Evolutionary conservation across 2,797 vertebrate species (phyloP).

Genomic region (Petrocephalus schoutedeni): DNA sequence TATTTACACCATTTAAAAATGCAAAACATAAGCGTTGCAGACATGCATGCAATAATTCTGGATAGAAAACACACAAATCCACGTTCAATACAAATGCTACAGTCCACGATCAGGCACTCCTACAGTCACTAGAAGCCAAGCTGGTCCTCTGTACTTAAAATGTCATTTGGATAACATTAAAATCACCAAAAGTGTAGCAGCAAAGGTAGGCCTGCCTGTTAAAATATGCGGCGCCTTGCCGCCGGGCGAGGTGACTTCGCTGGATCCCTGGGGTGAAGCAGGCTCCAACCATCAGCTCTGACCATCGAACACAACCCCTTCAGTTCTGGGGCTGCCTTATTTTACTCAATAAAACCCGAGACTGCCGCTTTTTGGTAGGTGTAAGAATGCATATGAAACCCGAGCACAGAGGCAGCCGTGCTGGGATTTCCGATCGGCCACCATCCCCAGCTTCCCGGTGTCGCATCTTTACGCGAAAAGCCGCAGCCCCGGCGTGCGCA

Average conservation of each 20-base stretch:
- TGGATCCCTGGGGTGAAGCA: not conserved
- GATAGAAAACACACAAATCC: not conserved
- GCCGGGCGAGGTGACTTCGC: not conserved
- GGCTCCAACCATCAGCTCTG: not conserved
- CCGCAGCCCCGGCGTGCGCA: not conserved
- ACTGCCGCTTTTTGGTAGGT: not conserved
- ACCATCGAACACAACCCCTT: not conserved
- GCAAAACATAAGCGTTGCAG: not conserved
- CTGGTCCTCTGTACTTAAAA: not conserved
- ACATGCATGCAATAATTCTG: not conserved
- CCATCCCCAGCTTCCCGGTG: not conserved
- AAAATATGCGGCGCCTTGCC: not conserved
- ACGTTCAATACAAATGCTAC: not conserved
- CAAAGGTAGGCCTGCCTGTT: not conserved
- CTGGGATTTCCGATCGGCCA: not conserved
- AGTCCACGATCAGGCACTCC: not conserved
- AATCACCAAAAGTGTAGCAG: not conserved
- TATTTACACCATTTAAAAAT: not conserved
- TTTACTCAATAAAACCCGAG: not conserved
- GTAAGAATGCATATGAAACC: not conserved
- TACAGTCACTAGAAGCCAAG: not conserved
- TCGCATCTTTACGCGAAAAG: slow-evolving; percentile 15
- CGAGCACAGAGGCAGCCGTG: not conserved
- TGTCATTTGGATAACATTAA: not conserved
- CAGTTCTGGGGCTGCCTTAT: not conserved